Conservation (phyloP, 2,797 vertebrate genomes). For the Cichlasoma orientale region DNA sequence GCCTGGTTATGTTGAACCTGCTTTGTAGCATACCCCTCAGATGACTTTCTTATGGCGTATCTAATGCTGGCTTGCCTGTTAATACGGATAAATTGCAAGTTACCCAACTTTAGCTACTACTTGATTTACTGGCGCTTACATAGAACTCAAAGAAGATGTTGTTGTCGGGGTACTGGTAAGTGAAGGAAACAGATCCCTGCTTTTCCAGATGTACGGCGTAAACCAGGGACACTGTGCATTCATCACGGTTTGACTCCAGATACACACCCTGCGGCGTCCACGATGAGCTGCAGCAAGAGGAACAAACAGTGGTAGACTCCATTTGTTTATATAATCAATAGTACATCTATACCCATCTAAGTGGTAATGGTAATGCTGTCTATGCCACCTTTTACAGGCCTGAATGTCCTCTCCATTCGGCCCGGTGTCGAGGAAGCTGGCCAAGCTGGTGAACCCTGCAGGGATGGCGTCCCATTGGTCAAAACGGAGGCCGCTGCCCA, state of each 20-base stretch:
- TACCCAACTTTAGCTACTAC: not conserved
- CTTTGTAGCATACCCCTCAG: not conserved
- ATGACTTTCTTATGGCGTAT: no score
- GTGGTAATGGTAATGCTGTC: not conserved
- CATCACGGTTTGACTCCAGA: conserved; percentile 95
- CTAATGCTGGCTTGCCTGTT: no score
- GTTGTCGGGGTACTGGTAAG: conserved; percentile 97
- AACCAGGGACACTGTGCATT: conserved; percentile 94
- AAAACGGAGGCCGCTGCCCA: conserved; percentile 96
- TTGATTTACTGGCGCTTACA: conserved; percentile 80
- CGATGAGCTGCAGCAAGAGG: conserved; percentile 82
- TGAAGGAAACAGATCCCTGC: conserved; percentile 91
- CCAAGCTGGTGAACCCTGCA: conserved; percentile 91
- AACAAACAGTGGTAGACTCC: not conserved
- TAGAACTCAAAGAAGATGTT: conserved; percentile 99
- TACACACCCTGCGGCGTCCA: conserved; percentile 94
- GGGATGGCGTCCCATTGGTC: conserved; percentile 96
- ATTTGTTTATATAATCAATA: not conserved
- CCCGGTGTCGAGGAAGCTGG: conserved; percentile 87
- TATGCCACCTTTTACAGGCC: conserved; percentile 88
- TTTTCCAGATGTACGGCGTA: conserved; percentile 96
- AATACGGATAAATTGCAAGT: no score
- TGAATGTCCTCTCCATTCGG: conserved; percentile 80
- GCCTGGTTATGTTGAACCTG: not conserved
- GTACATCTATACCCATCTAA: not conserved